These are phyloP conservation scores for Parazoanthus atlanticus DNA, from an alignment of 92 coral and sea anemone species.

Conservation along the genomic window DNA sequence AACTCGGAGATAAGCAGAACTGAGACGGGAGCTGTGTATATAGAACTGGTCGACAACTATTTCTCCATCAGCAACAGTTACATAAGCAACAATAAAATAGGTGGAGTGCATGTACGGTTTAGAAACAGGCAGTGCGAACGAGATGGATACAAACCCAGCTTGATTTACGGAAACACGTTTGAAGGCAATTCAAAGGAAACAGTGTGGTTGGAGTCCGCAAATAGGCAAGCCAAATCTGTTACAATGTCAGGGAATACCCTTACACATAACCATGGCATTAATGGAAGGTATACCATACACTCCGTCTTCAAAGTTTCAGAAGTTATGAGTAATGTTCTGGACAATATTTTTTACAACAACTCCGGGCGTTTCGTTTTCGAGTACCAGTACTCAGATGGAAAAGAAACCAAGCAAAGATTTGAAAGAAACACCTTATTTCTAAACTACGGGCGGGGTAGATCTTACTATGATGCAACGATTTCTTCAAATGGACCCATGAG, in stretches of 20 bases:
- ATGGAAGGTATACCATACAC: background rate
- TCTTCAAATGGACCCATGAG: slow-evolving; percentile 67
- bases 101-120: slow-evolving; percentile 48
- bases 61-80: slow-evolving; percentile 52
- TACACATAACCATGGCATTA: slow-evolving; percentile 53
- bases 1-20: background rate
- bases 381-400: slow-evolving; percentile 41
- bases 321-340: slow-evolving; percentile 32
- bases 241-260: slow-evolving; percentile 44
- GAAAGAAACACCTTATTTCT: slow-evolving; percentile 55
- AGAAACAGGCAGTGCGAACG: slow-evolving; percentile 43
- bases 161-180: slow-evolving; percentile 61
- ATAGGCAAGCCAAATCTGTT: slow-evolving; percentile 20
- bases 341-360: slow-evolving; percentile 69
- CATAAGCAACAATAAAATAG: slow-evolving; percentile 49
- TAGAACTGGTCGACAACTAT: slow-evolving; percentile 48
- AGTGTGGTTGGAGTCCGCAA: slow-evolving; percentile 12
- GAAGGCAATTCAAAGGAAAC: slow-evolving; percentile 54
- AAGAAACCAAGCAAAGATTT: slow-evolving; percentile 42
- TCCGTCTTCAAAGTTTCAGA: slow-evolving; percentile 43
- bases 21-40: slow-evolving; percentile 36
- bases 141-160: slow-evolving; percentile 12
- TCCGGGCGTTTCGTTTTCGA: slow-evolving; percentile 53
- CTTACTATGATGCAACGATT: slow-evolving; percentile 59
- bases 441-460: slow-evolving; percentile 39